Evolutionary conservation across 2,888 invertebrate genomes (phyloP).

Genomic region (Mythimna albipuncta): DNA sequence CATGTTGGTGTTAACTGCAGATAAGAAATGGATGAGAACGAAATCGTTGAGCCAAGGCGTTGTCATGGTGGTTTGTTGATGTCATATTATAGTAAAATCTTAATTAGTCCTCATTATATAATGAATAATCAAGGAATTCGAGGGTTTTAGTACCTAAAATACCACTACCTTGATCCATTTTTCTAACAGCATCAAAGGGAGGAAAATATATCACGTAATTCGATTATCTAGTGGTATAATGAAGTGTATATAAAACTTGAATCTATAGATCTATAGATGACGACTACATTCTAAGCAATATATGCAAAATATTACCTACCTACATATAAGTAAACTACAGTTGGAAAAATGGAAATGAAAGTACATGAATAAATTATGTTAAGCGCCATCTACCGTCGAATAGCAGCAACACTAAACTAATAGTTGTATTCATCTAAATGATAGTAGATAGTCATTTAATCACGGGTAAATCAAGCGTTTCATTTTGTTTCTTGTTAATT

Average conservation of each 20-base stretch:
- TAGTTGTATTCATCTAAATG: background rate
- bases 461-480: background rate
- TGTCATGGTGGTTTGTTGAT: too few species aligned
- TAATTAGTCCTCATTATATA: background rate
- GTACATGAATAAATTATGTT: conserved; percentile 37
- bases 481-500: background rate
- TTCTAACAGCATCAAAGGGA: background rate
- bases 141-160: background rate
- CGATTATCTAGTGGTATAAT: background rate
- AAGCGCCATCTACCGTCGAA: conserved; percentile 80
- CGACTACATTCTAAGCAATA: background rate
- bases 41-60: too few species aligned
- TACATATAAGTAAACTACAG: background rate
- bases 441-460: too few species aligned
- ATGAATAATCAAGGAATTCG: background rate
- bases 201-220: background rate
- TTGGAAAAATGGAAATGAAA: background rate
- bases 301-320: background rate
- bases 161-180: too few species aligned
- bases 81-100: background rate
- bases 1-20: background rate
- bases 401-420: conserved; percentile 71
- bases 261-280: too few species aligned
- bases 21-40: background rate
- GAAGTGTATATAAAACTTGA: background rate